These are phyloP conservation scores for Drosophila chauvacae DNA, from an alignment of 1,140 invertebrate species.

Conservation along the genomic window DNA sequence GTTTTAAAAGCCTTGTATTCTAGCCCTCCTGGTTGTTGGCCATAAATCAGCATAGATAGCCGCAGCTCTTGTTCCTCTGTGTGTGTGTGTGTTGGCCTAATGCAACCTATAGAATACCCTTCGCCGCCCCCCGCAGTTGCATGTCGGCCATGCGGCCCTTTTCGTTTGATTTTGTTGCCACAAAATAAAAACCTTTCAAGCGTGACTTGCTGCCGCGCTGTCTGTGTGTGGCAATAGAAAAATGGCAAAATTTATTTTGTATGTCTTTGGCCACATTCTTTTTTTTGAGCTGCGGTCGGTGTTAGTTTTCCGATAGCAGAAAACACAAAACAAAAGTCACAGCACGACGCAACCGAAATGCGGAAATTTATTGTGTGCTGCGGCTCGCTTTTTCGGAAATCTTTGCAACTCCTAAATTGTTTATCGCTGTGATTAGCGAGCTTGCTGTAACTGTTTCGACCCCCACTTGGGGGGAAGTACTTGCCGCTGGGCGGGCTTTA, in stretches of 20 bases:
- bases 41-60: slow-evolving; percentile 78
- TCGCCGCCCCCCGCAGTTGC: slow-evolving; percentile 17
- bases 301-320: slow-evolving; percentile 68
- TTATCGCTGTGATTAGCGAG: slow-evolving; percentile 77
- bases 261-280: slow-evolving; percentile 66
- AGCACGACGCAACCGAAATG: slow-evolving; percentile 58
- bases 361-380: slow-evolving; percentile 77
- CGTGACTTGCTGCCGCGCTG: slow-evolving; percentile 67
- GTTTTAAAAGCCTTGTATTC: slow-evolving; percentile 68
- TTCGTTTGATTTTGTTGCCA: slow-evolving; percentile 79
- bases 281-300: slow-evolving; percentile 43
- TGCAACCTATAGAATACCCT: slow-evolving; percentile 58
- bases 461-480: slow-evolving; percentile 19
- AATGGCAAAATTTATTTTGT: slow-evolving; percentile 70
- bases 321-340: slow-evolving; percentile 45
- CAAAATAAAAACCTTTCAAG: slow-evolving; percentile 81
- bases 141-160: slow-evolving; percentile 58
- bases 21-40: slow-evolving; percentile 45
- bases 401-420: slow-evolving; percentile 75
- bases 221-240: slow-evolving; percentile 64
- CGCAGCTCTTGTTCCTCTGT: slow-evolving; percentile 9
- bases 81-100: slow-evolving; percentile 53
- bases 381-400: slow-evolving; percentile 66
- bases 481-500: slow-evolving; percentile 30
- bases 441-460: slow-evolving; percentile 67